phyloP scores from a whole-genome alignment of 2,888 invertebrate species.

The Monoplex corrugatus region DNA sequence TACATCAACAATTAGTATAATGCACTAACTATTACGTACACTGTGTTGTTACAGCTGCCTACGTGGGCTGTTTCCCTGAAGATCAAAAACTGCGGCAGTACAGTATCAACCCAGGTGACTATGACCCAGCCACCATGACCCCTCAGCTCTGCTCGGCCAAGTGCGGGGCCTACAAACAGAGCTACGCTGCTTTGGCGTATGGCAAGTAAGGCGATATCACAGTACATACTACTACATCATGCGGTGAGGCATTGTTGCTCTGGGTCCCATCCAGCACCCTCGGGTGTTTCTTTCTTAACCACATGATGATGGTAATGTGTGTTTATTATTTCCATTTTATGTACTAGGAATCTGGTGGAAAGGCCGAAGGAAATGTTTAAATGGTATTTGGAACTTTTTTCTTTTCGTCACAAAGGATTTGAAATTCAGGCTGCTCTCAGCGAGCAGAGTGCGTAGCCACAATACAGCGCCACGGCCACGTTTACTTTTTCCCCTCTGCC shows the following conservation, averaged over 20 bases:
- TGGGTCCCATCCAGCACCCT: too few species aligned
- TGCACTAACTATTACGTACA: not conserved
- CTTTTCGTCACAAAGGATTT: too few species aligned
- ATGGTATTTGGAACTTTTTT: too few species aligned
- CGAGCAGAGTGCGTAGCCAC: too few species aligned
- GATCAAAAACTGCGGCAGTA: conserved; percentile 62
- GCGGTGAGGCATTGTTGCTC: too few species aligned
- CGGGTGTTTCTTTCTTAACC: not conserved
- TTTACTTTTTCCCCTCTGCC: too few species aligned
- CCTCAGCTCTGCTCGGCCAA: conserved; percentile 61
- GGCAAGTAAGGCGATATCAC: conserved; percentile 49
- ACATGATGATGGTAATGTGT: not conserved
- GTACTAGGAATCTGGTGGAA: too few species aligned
- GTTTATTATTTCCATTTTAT: too few species aligned
- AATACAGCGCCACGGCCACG: too few species aligned
- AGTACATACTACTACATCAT: not conserved
- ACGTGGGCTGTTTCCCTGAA: conserved; percentile 70
- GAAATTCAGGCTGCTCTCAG: too few species aligned
- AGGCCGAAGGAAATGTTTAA: too few species aligned
- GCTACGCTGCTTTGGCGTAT: conserved; percentile 64
- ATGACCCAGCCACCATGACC: conserved; percentile 63
- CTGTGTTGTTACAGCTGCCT: conserved; percentile 56
- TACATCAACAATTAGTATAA: not conserved
- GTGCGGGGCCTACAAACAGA: conserved; percentile 65
- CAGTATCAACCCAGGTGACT: conserved; percentile 70